phyloP scores from a whole-genome alignment of 2,888 invertebrate species.

The Blastobasis lacticolella region DNA sequence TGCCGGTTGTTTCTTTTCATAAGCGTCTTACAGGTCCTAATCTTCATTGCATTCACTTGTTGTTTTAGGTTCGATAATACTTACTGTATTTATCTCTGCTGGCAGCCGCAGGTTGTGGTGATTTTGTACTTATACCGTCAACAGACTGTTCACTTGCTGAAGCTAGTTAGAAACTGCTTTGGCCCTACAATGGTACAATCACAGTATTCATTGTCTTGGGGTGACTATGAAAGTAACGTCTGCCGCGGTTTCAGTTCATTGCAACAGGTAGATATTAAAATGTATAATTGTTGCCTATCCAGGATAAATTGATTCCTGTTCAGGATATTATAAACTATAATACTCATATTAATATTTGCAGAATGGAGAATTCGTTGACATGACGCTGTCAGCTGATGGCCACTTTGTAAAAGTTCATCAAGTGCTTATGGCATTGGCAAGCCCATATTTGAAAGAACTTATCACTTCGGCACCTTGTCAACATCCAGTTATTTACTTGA shows the following conservation, averaged over 20 bases:
- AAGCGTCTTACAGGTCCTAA: no score
- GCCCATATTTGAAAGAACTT: constrained; percentile 60
- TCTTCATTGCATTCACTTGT: no score
- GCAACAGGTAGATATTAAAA: constrained; percentile 46
- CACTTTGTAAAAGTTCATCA: constrained; percentile 63
- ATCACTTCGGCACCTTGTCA: constrained; percentile 58
- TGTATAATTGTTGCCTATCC: background rate
- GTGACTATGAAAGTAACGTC: constrained; percentile 52
- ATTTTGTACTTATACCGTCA: no score
- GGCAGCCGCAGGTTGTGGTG: no score
- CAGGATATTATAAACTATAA: background rate
- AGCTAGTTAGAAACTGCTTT: no score
- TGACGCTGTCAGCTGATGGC: constrained; percentile 65
- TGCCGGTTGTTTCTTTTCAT: no score
- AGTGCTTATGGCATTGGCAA: constrained; percentile 54
- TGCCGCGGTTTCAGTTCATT: constrained; percentile 57
- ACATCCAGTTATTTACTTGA: constrained; percentile 64
- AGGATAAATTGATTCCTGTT: background rate
- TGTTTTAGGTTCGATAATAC: no score
- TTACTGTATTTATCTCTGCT: no score
- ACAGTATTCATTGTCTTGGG: constrained; percentile 57
- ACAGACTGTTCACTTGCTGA: no score
- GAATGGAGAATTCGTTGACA: constrained; percentile 68
- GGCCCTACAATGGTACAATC: constrained; percentile 40
- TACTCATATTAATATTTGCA: constrained; percentile 20